These are phyloP conservation scores for Gila orcuttii DNA, from an alignment of 2,113 vertebrate species.

Conservation along the genomic window DNA sequence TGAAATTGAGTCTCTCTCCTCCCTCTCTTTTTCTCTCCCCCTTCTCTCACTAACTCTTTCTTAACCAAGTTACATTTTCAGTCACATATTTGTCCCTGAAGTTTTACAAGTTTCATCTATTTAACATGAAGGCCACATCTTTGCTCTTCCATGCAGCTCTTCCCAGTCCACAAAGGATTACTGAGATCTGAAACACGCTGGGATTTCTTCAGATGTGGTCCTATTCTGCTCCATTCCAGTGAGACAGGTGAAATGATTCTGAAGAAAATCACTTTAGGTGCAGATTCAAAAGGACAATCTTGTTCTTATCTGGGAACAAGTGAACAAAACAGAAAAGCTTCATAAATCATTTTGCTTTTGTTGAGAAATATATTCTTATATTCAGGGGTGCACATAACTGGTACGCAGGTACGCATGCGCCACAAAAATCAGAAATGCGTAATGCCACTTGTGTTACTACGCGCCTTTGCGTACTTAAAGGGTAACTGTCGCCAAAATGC, in stretches of 20 bases:
- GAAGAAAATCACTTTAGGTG: neutral
- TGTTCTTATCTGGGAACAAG: slow-evolving; percentile 22
- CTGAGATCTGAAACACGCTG: slow-evolving; percentile 4
- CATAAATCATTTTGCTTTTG: slow-evolving; percentile 4
- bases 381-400: no score
- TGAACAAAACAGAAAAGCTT: neutral
- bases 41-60: neutral
- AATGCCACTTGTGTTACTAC: no score
- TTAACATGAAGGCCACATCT: slow-evolving; percentile 32
- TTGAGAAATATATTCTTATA: slow-evolving; percentile 6
- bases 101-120: slow-evolving; percentile 25
- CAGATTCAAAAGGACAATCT: slow-evolving; percentile 12
- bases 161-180: slow-evolving; percentile 13
- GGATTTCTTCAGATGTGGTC: neutral
- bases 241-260: neutral
- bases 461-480: no score
- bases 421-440: no score
- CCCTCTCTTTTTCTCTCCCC: neutral
- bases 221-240: slow-evolving; percentile 11
- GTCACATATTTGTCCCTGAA: slow-evolving; percentile 34
- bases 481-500: no score
- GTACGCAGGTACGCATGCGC: no score
- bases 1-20: slow-evolving; percentile 13
- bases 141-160: neutral
- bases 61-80: neutral